These are phyloP conservation scores for Acrobasis repandana DNA, from an alignment of 2,888 invertebrate genomes.

Conservation along the genomic window DNA sequence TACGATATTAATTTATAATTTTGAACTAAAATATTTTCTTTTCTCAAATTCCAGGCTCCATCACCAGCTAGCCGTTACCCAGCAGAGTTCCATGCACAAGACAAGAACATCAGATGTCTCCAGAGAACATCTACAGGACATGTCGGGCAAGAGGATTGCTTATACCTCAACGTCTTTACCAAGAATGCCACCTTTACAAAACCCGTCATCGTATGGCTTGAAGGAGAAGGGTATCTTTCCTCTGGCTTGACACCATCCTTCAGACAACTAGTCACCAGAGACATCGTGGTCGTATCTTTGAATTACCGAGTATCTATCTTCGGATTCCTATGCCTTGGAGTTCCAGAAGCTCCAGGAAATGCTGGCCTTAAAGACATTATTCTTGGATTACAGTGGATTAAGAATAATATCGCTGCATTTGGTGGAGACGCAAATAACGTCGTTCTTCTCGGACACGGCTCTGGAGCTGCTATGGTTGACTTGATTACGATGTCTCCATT, in stretches of 20 bases:
- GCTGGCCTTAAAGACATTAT: slow-evolving; percentile 93
- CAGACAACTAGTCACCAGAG: slow-evolving; percentile 84
- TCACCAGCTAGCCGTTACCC: slow-evolving; percentile 42
- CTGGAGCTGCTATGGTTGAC: slow-evolving; percentile 85
- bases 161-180: slow-evolving; percentile 62
- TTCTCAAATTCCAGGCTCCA: slow-evolving; percentile 45
- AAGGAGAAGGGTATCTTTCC: slow-evolving; percentile 57
- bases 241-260: slow-evolving; percentile 54
- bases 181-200: slow-evolving; percentile 50
- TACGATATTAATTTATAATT: too few species aligned
- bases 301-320: slow-evolving; percentile 90
- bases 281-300: slow-evolving; percentile 85
- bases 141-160: slow-evolving; percentile 66
- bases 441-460: slow-evolving; percentile 91
- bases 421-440: slow-evolving; percentile 90
- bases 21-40: not conserved
- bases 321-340: slow-evolving; percentile 86
- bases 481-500: slow-evolving; percentile 61
- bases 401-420: slow-evolving; percentile 87
- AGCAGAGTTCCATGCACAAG: slow-evolving; percentile 43
- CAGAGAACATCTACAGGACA: slow-evolving; percentile 61
- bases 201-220: slow-evolving; percentile 69
- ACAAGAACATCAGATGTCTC: slow-evolving; percentile 45
- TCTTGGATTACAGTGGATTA: slow-evolving; percentile 89
- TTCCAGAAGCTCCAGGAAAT: slow-evolving; percentile 88